Evolutionary conservation across 2,113 vertebrate genomes (phyloP).

Genomic region (Onychorhynchus coronatus): DNA sequence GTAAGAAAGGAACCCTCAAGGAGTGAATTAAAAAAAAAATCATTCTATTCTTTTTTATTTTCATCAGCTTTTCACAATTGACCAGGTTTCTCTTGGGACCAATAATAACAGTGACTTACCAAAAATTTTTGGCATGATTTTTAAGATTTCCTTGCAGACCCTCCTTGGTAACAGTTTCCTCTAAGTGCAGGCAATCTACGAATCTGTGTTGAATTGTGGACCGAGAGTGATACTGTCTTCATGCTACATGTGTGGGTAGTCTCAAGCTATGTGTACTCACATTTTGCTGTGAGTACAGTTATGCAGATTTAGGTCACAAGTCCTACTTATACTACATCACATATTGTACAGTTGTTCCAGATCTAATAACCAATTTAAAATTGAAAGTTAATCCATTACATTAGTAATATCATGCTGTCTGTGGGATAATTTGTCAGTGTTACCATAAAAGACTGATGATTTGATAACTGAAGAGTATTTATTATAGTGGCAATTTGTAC

Average conservation of each 20-base stretch:
- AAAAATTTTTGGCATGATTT: not conserved
- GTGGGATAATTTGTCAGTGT: constrained; percentile 63
- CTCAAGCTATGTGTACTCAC: not conserved
- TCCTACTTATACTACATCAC: not conserved
- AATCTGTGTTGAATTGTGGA: not conserved
- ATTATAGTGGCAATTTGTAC: constrained; percentile 69
- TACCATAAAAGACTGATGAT: constrained; percentile 68
- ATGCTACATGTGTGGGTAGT: not conserved
- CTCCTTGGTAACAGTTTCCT: not conserved
- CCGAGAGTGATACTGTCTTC: not conserved
- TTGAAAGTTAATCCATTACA: constrained; percentile 70
- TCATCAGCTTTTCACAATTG: not conserved
- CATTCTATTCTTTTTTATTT: not conserved
- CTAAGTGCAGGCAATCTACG: not conserved
- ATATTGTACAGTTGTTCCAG: constrained; percentile 50
- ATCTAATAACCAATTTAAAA: constrained; percentile 62
- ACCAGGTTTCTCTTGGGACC: not conserved
- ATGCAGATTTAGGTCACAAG: not conserved
- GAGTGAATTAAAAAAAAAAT: not conserved
- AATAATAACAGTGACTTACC: not conserved
- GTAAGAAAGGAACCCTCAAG: not conserved
- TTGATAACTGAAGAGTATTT: constrained; percentile 72
- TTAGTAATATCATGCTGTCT: constrained; percentile 55
- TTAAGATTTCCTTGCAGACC: not conserved
- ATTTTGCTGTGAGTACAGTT: not conserved